A percentile compares a stretch with the other conserved stretches of the same genome.
These are phyloP conservation scores for Rhinella marina DNA, from an alignment of 2,797 vertebrate genomes.

Conservation along the genomic window DNA sequence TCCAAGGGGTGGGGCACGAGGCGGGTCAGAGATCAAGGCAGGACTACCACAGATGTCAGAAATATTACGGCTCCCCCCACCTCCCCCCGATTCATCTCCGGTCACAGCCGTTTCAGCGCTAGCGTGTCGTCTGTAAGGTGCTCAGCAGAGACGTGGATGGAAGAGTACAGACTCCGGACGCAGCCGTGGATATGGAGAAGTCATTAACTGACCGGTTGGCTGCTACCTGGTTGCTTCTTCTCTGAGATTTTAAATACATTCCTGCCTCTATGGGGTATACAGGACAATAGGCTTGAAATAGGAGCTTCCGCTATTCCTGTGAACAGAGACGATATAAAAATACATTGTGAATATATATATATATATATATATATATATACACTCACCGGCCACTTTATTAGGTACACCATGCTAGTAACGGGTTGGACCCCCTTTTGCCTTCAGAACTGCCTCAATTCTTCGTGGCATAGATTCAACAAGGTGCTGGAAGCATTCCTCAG, in stretches of 20 bases:
- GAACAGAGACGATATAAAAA: conserved; percentile 43
- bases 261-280: conserved; percentile 86
- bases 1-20: not conserved
- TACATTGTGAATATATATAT: no score
- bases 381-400: no score
- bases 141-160: not conserved
- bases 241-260: conserved; percentile 92
- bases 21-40: not conserved
- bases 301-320: conserved; percentile 90
- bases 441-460: no score
- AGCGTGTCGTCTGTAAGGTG: no score
- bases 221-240: conserved; percentile 71
- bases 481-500: no score
- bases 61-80: no score
- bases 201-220: conserved; percentile 55
- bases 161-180: not conserved
- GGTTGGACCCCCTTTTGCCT: no score
- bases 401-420: no score
- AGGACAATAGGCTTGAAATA: conserved; percentile 87
- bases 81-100: no score
- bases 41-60: not conserved
- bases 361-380: not conserved
- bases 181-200: no score
- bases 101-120: no score
- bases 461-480: no score